A percentile compares a stretch with the other conserved stretches of the same genome.
phyloP scores from a whole-genome alignment of 2,888 invertebrate species.

The Epirrhoe tristata region DNA sequence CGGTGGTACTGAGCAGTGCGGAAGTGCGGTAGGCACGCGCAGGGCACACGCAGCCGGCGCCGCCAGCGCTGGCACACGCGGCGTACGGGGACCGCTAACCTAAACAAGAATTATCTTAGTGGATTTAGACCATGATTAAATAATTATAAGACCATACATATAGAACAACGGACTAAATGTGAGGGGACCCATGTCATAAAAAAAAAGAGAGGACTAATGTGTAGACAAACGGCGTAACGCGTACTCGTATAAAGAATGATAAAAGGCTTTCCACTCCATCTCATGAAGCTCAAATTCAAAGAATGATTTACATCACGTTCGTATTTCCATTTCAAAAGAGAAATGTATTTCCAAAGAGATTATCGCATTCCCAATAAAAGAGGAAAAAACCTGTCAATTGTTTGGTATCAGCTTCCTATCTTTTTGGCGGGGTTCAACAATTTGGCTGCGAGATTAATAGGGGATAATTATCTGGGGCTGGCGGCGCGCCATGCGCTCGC shows the following conservation, averaged over 20 bases:
- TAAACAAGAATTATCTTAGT: no score
- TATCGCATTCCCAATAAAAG: slow-evolving; percentile 30
- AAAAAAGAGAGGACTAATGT: neutral
- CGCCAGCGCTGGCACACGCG: neutral
- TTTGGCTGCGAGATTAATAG: slow-evolving; percentile 70
- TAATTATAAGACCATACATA: no score
- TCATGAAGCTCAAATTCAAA: slow-evolving; percentile 11
- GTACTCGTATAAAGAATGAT: neutral
- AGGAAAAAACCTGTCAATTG: slow-evolving; percentile 40
- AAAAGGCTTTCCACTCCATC: slow-evolving; percentile 5
- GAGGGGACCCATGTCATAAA: no score
- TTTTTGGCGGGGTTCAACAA: slow-evolving; percentile 60
- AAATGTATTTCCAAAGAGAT: slow-evolving; percentile 24
- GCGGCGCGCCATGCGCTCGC: slow-evolving; percentile 54
- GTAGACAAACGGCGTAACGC: neutral
- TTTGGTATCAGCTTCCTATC: slow-evolving; percentile 48
- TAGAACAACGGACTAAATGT: no score
- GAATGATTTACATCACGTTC: slow-evolving; percentile 20
- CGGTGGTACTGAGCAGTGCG: neutral
- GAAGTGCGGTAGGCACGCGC: neutral
- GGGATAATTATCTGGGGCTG: slow-evolving; percentile 70
- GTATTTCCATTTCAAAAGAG: slow-evolving; percentile 16
- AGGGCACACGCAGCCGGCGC: neutral
- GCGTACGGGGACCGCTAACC: no score
- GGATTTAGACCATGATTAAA: no score